Base-by-base conservation (phyloP, 1,140 invertebrate genomes). In the Belonocnema kinseyi region DNA sequence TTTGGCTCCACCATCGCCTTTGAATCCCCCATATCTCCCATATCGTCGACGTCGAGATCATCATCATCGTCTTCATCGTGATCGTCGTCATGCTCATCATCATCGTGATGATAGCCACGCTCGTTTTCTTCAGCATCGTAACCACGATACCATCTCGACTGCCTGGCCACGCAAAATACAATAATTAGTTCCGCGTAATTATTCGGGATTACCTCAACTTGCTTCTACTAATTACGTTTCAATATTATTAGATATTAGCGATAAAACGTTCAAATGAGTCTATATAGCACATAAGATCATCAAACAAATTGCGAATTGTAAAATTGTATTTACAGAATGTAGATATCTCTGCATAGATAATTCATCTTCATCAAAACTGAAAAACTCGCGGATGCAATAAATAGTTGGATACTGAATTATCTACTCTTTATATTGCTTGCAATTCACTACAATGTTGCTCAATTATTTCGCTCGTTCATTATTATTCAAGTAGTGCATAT, bases 1-100 rank as follows among this genome's bases (percentile, higher is more conserved):
- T 93, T 93, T 11, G 88, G 78, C 77, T 91, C 86, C 72, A 78
- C 72, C 77, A 92, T 86, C 56, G 87, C 88, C 78, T 91, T 90
- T 77, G 85, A 85, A 51, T 89, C 82, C 7, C 79, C 56, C 72
- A 73, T 85, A 79, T 87, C 79, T 11, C 83, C 73, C 8, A 79
- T 73, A 72, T 88, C 71, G 16, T 86, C 77, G 40, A 89, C 82
- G 58, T 84, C 79, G 21, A 88, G 77, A 71, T 87, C 74, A 17
- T 79, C 66, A 11, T 46, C 40, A 46, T 46, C 74, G 2, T 81
- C 79, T 14, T 83, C 74, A 17, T 87, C 77, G 17, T 87, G 78
- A 1, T 87, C 66, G 40, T 46, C 66, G 40, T 46, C 40, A 46
- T 46, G 17, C 3, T 81, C 74, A 4, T 81, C 80, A 12, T 83